Conservation (phyloP, 2,888 invertebrate species). For the Cinara cedri region DNA sequence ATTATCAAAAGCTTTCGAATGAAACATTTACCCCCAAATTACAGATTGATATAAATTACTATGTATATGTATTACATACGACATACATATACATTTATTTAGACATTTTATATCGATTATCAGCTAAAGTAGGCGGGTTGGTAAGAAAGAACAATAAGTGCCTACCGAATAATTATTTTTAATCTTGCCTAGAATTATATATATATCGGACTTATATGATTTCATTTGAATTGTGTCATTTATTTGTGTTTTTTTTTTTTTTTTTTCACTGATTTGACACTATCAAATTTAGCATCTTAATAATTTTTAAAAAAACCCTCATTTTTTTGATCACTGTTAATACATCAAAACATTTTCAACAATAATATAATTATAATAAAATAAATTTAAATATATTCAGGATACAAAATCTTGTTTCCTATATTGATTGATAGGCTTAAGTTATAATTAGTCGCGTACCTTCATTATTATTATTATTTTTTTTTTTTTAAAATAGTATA, state of each 20-base stretch:
- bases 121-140: constrained; percentile 53
- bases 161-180: constrained; percentile 34
- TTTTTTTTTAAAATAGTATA: neutral
- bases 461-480: too few species aligned
- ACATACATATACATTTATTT: too few species aligned
- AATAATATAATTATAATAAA: constrained; percentile 32
- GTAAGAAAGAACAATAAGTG: constrained; percentile 53
- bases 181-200: constrained; percentile 55
- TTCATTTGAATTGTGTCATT: constrained; percentile 30
- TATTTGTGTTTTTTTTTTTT: too few species aligned
- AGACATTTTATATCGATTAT: neutral
- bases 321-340: constrained; percentile 55
- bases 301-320: constrained; percentile 40
- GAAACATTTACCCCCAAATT: constrained; percentile 36
- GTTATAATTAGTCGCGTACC: constrained; percentile 48
- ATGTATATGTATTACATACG: too few species aligned
- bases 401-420: constrained; percentile 46
- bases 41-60: constrained; percentile 30
- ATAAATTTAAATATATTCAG: constrained; percentile 42
- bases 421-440: constrained; percentile 57
- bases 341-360: constrained; percentile 51
- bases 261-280: constrained; percentile 34
- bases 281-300: constrained; percentile 33
- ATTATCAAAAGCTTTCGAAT: constrained; percentile 22
- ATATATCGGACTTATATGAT: constrained; percentile 15